Conservation (phyloP, 1,140 invertebrate species). For the Cotesia typhae region DNA sequence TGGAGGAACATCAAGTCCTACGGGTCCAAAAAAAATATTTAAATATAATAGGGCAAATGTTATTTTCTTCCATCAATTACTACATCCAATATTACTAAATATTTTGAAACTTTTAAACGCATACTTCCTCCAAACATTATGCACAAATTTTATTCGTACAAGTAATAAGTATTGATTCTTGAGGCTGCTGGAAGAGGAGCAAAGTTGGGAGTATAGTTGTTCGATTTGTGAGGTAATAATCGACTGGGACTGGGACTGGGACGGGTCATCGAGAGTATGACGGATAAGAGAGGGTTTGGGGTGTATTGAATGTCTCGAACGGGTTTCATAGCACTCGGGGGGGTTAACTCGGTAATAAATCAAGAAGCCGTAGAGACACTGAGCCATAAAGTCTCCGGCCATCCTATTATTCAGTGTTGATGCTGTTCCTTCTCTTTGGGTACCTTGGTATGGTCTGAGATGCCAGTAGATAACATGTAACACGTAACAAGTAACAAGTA, state of each 20-base stretch:
- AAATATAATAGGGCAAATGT: no score
- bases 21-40: no score
- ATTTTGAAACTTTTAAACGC: conserved; percentile 9
- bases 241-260: conserved; percentile 12
- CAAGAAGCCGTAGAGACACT: conserved; percentile 61
- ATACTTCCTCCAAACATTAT: conserved; percentile 10
- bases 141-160: no score
- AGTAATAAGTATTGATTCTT: no score
- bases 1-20: no score
- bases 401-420: conserved; percentile 57
- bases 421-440: conserved; percentile 40
- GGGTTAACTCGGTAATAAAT: conserved; percentile 64
- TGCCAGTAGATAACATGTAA: neutral
- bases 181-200: no score
- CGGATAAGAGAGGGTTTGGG: conserved; percentile 13
- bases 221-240: conserved; percentile 52
- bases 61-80: no score
- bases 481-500: neutral
- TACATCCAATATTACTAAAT: neutral
- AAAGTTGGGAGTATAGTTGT: conserved; percentile 13
- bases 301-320: conserved; percentile 52
- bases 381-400: conserved; percentile 55
- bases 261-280: neutral
- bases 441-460: neutral
- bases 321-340: conserved; percentile 50